These are phyloP conservation scores for Carapus acus DNA, from an alignment of 2,797 vertebrate genomes.

Conservation along the genomic window DNA sequence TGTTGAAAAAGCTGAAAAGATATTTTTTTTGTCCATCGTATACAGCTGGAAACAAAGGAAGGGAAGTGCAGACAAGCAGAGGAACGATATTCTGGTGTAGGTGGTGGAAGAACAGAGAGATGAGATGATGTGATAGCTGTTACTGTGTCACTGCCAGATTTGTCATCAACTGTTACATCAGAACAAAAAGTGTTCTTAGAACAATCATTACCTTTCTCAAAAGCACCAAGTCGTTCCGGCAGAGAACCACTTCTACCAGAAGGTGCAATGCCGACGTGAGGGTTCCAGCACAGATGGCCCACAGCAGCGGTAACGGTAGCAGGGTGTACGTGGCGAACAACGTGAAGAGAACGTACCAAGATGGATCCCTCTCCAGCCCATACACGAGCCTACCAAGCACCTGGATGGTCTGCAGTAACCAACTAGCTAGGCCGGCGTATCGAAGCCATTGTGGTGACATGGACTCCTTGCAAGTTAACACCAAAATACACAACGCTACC, in stretches of 20 bases:
- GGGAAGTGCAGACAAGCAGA: background rate
- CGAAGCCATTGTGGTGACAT: conserved; percentile 69
- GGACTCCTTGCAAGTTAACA: conserved; percentile 65
- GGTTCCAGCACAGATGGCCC: conserved; percentile 73
- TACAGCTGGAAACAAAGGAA: background rate
- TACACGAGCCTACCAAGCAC: conserved; percentile 68
- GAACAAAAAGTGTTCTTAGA: too few relatives aligned
- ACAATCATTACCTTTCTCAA: conserved; percentile 64
- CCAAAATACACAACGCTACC: conserved; percentile 57
- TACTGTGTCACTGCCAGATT: too few relatives aligned
- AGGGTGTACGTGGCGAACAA: conserved; percentile 77
- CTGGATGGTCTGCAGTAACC: conserved; percentile 73
- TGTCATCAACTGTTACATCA: too few relatives aligned
- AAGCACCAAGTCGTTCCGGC: conserved; percentile 57
- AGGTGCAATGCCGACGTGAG: conserved; percentile 70
- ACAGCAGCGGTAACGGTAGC: conserved; percentile 73
- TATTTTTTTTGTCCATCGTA: background rate
- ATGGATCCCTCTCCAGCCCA: conserved; percentile 72
- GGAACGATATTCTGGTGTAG: background rate
- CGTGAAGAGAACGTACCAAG: conserved; percentile 75
- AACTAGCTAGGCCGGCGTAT: conserved; percentile 69
- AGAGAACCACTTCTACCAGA: conserved; percentile 50
- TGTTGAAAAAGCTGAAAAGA: background rate
- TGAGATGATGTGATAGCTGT: background rate
- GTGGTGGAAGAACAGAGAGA: background rate